Evolutionary conservation across 2,113 vertebrate species (phyloP), one percentile per base, ranked within the genome.

Genomic region (Elachura formosa): DNA sequence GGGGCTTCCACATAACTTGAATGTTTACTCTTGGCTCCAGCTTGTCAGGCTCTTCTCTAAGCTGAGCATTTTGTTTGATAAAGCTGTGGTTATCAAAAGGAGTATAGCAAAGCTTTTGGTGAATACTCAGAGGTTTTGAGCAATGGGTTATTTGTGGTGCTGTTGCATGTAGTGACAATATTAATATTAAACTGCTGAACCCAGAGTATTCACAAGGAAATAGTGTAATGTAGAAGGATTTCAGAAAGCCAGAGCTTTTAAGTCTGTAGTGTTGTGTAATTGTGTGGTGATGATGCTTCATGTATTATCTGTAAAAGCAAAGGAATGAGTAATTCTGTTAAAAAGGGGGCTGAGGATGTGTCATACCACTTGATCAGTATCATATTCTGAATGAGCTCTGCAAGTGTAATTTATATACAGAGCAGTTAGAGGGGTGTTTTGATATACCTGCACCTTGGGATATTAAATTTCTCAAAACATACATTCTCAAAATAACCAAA

Each of bases 1-100:
- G 85, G 96, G 90, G 82, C 85, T 95, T 85, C 67, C 67, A 86
- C 56, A 40, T 94, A 94, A 92, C 72, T 90, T 63, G 55, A 81
- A 58, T 92, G 73, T 94, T 96, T 96, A 95, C 76, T 94, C 89
- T 93, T 93, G 68, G 90, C 89, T 95, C 28, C 43, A 61, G 62
- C 64, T 92, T 88, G 63, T 68, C 48, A 77, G 36, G 9, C 88
- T 77, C 46, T 59, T 85, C 80, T 88, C 41, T 43, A 71, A 80
- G 73, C 73, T 49, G 73, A 81, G 67, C 20, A 36, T 92, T 93
- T 92, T 88, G 68, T 76, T 92, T 83, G 81, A 59, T 71, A 84
- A 79, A 83, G 55, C 80, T 71, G 71, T 88, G 36, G 25, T 81
- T 96, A 87, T 94, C 89, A 80, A 92, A 93, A 90, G 85, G 51